Conservation (phyloP, 2,888 invertebrate genomes). For the Antheraea assamensis region DNA sequence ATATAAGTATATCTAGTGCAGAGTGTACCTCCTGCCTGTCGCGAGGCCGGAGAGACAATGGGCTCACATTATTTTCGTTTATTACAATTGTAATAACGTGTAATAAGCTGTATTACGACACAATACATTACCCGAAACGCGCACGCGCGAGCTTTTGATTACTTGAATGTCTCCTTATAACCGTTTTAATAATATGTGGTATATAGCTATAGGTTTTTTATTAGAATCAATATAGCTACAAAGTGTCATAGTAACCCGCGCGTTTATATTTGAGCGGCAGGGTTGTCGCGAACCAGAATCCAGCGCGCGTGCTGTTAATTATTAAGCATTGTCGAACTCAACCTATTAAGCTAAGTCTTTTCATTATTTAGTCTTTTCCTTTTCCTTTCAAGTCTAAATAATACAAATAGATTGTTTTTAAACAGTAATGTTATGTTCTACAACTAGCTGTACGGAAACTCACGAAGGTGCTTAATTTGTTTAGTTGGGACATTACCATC, state of each 20-base stretch:
- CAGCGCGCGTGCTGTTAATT: not conserved
- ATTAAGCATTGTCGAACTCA: not conserved
- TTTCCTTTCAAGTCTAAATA: not conserved
- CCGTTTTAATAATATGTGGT: not conserved
- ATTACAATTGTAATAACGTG: conserved; percentile 18
- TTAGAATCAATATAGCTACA: not conserved
- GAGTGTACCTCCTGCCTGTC: not conserved
- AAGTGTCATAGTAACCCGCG: not conserved
- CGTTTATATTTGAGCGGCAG: conserved; percentile 1
- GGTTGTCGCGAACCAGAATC: conserved; percentile 3
- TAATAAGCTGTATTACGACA: conserved; percentile 12
- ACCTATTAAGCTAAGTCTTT: not conserved
- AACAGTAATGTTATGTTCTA: not conserved
- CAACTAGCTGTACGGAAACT: not conserved
- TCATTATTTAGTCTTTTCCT: not conserved
- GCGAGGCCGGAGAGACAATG: not conserved
- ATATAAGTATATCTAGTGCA: not conserved
- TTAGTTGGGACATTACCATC: no score
- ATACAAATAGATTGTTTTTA: not conserved
- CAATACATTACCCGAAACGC: not conserved
- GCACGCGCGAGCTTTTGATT: not conserved
- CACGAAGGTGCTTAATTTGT: no score
- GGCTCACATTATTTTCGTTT: conserved; percentile 10
- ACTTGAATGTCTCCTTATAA: conserved; percentile 1
- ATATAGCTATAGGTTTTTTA: not conserved